Evolutionary conservation across 30 jellyfish, hydroid and myxozoan genomes (phyloP).

Genomic region (Rhopilema esculentum): DNA sequence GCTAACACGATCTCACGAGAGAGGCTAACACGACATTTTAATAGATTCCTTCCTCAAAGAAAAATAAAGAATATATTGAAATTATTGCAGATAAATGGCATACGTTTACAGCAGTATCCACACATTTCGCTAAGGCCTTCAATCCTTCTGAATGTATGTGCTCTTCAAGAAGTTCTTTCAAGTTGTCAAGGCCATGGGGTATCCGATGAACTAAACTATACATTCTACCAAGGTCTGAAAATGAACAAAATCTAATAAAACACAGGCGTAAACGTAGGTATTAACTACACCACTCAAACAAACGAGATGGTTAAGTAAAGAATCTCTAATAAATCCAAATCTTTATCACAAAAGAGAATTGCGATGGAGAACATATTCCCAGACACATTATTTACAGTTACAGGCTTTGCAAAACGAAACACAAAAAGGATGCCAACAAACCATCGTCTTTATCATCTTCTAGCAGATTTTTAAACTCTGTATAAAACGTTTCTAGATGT

Average conservation of each 20-base stretch:
- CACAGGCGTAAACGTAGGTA: neutral
- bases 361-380: too few relatives aligned
- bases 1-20: too few relatives aligned
- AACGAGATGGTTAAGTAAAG: too few relatives aligned
- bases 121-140: slow-evolving; percentile 87
- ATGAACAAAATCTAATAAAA: neutral
- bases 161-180: slow-evolving; percentile 84
- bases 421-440: slow-evolving; percentile 43
- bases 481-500: slow-evolving; percentile 94
- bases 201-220: slow-evolving; percentile 86
- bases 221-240: slow-evolving; percentile 96
- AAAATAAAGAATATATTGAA: too few relatives aligned
- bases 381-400: too few relatives aligned
- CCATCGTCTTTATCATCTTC: slow-evolving; percentile 98
- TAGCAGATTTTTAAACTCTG: slow-evolving; percentile 88
- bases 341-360: too few relatives aligned
- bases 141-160: slow-evolving; percentile 92
- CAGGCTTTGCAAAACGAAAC: too few relatives aligned
- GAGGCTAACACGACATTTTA: too few relatives aligned
- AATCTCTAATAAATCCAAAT: too few relatives aligned
- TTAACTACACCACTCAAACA: too few relatives aligned
- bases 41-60: too few relatives aligned
- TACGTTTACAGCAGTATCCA: slow-evolving; percentile 94
- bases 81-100: slow-evolving; percentile 5
- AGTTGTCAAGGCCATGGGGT: slow-evolving; percentile 85